Evolutionary conservation across 2,797 vertebrate genomes (phyloP).

Genomic region (Hoplostethus atlanticus): DNA sequence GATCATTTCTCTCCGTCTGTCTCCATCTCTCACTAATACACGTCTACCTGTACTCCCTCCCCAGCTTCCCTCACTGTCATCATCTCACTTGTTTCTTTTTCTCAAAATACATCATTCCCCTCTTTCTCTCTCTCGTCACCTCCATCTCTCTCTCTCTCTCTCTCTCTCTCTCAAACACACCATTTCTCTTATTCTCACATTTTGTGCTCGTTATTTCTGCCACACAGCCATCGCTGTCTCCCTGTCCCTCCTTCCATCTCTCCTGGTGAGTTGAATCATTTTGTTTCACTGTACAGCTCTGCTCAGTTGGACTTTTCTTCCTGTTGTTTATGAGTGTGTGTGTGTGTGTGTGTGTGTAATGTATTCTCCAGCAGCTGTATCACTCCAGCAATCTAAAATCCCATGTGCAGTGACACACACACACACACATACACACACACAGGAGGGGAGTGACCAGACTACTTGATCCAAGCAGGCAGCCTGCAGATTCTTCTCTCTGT

Average conservation of each 20-base stretch:
- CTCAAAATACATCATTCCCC: conserved; percentile 8
- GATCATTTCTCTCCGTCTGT: not conserved
- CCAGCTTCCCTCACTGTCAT: not conserved
- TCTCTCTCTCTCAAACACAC: not conserved
- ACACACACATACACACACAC: not conserved
- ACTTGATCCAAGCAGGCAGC: conserved; percentile 55
- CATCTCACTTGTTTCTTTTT: not conserved
- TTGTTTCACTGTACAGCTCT: no score
- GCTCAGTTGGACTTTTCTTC: no score
- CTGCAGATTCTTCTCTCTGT: conserved; percentile 53
- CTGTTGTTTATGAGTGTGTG: not conserved
- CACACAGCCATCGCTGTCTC: no score
- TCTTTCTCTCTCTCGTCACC: not conserved
- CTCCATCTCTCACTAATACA: conserved; percentile 1
- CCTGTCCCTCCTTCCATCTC: not conserved
- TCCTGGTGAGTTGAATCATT: no score
- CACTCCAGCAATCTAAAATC: conserved; percentile 24
- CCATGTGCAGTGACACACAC: conserved; percentile 14
- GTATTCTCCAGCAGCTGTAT: conserved; percentile 36
- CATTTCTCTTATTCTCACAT: not conserved
- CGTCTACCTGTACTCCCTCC: not conserved
- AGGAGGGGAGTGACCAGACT: conserved; percentile 26
- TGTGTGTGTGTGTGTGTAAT: conserved; percentile 31
- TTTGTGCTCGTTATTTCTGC: not conserved
- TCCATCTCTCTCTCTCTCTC: not conserved